Conservation (phyloP, 2,113 vertebrate genomes). For the Anguilla japonica region DNA sequence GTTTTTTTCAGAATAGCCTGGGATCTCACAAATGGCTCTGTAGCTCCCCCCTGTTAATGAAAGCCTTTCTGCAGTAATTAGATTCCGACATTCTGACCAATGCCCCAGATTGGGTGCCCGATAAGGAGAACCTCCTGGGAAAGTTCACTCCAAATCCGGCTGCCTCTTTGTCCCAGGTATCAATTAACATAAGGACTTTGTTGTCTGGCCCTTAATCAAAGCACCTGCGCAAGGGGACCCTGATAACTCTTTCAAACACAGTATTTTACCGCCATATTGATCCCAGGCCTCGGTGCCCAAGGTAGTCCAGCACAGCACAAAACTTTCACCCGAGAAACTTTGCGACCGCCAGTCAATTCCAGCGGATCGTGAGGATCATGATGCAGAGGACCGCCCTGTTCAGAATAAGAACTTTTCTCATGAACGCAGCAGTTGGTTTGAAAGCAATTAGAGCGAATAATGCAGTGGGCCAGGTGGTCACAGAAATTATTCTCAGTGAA, state of each 20-base stretch:
- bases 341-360: background rate
- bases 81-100: conserved; percentile 43
- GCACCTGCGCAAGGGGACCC: conserved; percentile 19
- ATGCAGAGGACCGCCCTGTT: background rate
- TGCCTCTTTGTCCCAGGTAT: conserved; percentile 40
- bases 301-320: conserved; percentile 31
- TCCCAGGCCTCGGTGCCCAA: conserved; percentile 21
- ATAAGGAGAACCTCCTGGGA: conserved; percentile 33
- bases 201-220: conserved; percentile 27
- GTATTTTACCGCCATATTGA: conserved; percentile 46
- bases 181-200: conserved; percentile 51
- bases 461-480: background rate
- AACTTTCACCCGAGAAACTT: conserved; percentile 36
- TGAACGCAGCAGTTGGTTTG: background rate
- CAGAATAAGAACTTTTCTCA: background rate
- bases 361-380: background rate
- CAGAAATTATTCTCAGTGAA: background rate
- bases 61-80: conserved; percentile 46
- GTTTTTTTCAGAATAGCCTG: background rate
- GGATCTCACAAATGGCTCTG: background rate
- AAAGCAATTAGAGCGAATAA: background rate
- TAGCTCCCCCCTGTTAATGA: conserved; percentile 32
- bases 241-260: conserved; percentile 42
- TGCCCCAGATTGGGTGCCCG: conserved; percentile 43
- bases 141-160: conserved; percentile 18